These are phyloP conservation scores for Dolichoris vasculosae DNA, from an alignment of 1,140 invertebrate genomes.

Conservation along the genomic window DNA sequence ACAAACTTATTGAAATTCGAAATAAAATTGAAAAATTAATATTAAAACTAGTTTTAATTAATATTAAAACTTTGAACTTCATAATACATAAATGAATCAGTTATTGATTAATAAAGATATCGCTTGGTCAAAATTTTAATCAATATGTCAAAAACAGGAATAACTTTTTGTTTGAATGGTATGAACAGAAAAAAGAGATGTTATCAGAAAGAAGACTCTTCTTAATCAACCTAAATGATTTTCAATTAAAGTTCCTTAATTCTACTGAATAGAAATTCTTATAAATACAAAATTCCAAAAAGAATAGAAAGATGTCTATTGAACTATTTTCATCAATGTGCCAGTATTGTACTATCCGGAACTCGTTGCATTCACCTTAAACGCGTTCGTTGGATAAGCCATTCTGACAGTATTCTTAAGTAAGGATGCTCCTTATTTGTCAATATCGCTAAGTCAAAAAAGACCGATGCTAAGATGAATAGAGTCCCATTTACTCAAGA, in stretches of 20 bases:
- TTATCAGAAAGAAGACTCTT: neutral
- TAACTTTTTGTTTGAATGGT: neutral
- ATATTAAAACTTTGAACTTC: neutral
- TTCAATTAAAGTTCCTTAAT: constrained; percentile 5
- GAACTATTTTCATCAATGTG: neutral
- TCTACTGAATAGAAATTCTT: neutral
- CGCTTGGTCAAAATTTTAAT: neutral
- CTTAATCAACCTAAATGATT: neutral
- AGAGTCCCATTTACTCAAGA: neutral
- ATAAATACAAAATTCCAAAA: neutral
- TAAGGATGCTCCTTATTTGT: neutral
- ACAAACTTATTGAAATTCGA: neutral
- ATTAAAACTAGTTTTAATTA: neutral
- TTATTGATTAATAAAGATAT: neutral
- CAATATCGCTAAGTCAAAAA: neutral
- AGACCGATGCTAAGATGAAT: neutral
- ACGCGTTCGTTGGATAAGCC: neutral
- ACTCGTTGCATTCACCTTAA: neutral
- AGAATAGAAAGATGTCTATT: neutral
- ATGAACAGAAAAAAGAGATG: neutral
- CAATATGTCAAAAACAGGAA: neutral
- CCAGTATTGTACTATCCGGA: neutral
- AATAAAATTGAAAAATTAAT: neutral
- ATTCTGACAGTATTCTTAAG: neutral
- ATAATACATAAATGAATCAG: neutral